Base-by-base conservation (phyloP, 2,797 vertebrate genomes). In the Lacerta agilis region DNA sequence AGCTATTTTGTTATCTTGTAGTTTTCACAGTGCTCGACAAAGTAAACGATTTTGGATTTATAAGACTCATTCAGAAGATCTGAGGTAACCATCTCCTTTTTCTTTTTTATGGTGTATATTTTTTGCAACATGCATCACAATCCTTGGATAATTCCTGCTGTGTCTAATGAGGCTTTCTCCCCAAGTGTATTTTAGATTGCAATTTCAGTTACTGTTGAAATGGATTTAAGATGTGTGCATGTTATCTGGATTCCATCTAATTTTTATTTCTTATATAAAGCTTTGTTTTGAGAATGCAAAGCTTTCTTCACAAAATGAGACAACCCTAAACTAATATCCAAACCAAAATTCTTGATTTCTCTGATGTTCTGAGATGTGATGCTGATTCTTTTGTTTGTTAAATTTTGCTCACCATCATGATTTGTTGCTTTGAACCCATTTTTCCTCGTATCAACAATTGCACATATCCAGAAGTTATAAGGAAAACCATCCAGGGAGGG, bases 21-120 rank as follows among this genome's bases (percentile, higher is more conserved):
- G 99, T 96, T 99, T 98, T 96, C 99, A 99, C 89, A 98, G 98
- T 92, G 97, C 97, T 89, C 97, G 98, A 93, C 97, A 97, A 90
- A 98, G 97, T 96, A 97, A 97, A 95, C 96, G 97, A 71, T 96
- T 97, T 94, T 96, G 96, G 95, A 98, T 97, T 95, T 97, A 96
- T 95, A 98, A 97, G 94, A 97, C 96, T 79, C 95, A 97, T 93
- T 95, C 95, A 58, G 95, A 96, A 83, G 86, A 95, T 36, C 92
- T 97, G 94, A 97, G 98, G 99, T 99, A 97, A 97, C 75, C 89
- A 1, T 29, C 36, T 71, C 64, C 11, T 2, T 23, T 29, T 82
- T 85, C 45, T 20, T 61, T 18, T 77, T 25, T 13, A 33, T 36
- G 67, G 18, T 45, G 11, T 58, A 25, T 4, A 4, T 8, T 27